Evolutionary conservation across 1,140 invertebrate species (phyloP).

Genomic region (Aphaenogaster ashmeadi): DNA sequence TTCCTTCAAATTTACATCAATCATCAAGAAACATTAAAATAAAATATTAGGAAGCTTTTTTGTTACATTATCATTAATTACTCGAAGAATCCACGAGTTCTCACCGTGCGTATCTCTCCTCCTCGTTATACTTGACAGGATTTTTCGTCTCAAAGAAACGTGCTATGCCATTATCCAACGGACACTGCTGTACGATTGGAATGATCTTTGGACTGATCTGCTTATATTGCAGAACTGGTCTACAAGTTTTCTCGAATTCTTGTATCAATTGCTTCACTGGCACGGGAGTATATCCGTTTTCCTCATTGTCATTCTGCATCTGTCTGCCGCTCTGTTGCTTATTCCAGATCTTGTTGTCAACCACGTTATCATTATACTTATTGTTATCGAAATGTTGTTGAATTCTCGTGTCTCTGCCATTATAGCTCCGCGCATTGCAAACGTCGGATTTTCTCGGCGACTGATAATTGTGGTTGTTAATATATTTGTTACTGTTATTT

Average conservation of each 20-base stretch:
- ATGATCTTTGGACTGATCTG: constrained; percentile 84
- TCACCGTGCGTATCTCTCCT: constrained; percentile 58
- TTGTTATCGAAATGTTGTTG: constrained; percentile 46
- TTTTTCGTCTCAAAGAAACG: constrained; percentile 82
- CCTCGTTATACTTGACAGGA: constrained; percentile 60
- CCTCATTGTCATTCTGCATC: constrained; percentile 65
- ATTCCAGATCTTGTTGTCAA: constrained; percentile 36
- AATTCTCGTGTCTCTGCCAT: constrained; percentile 31
- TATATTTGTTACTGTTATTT: constrained; percentile 62
- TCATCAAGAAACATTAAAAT: neutral
- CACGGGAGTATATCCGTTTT: constrained; percentile 88
- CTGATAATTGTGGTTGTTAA: constrained; percentile 60
- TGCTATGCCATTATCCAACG: constrained; percentile 80
- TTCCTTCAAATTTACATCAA: constrained; percentile 1
- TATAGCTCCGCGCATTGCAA: constrained; percentile 54
- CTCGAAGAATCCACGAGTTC: neutral
- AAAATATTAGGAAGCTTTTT: neutral
- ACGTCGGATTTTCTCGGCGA: constrained; percentile 23
- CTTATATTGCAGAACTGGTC: constrained; percentile 88
- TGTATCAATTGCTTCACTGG: constrained; percentile 90
- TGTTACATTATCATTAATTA: constrained; percentile 11
- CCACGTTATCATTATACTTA: constrained; percentile 10
- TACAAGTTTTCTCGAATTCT: constrained; percentile 89
- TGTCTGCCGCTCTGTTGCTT: constrained; percentile 66
- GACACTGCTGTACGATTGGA: constrained; percentile 77